Evolutionary conservation across 1,140 invertebrate genomes (phyloP), one percentile per base, ranked within the genome.

Genomic region (Bradysia coprophila): DNA sequence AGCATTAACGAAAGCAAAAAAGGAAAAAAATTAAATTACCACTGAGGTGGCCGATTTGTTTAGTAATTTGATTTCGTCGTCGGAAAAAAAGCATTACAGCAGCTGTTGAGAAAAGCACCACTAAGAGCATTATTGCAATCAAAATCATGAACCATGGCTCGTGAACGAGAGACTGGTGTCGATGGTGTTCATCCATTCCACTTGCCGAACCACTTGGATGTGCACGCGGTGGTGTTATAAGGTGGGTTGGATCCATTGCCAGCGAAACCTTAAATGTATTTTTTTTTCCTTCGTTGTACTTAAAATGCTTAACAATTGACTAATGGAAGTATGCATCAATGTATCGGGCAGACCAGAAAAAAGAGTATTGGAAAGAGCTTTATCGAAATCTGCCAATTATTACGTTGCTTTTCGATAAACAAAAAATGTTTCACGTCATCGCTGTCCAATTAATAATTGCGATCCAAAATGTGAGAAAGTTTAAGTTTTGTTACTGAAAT

Each of bases 81-180:
- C 69, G 70, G 2, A 81, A 57, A 51, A 77, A 80, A 0, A 79
- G 46, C 33, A 69, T 67, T 0, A 67, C 68, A 38, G 81, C 69
- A 11, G 73, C 73, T 10, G 72, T 70, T 1, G 81, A 60, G 2
- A 84, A 54, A 0, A 18, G 21, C 11, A 43, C 21, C 1, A 43
- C 22, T 16, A 43, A 28, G 21, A 43, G 19, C 19, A 38, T 20
- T 24, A 38, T 43, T 24, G 24, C n/a, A 43, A 43, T 43, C 16
- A 21, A 32, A 18, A 38, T 18, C 15, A 43, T 43, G 21, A 43
- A 43, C 42, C 42, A 43, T 38, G 36, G 21, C 31, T 43, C 22
- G n/a, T 43, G 21, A 21, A 43, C 24, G 3, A 43, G 15, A 11
- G n/a, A 28, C 3, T 38, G 31, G 13, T 37, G n/a, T 15, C 13